Evolutionary conservation across 2,888 invertebrate genomes (phyloP), one percentile per base, ranked within the genome.

Genomic region (Linnaemya vulpina): DNA sequence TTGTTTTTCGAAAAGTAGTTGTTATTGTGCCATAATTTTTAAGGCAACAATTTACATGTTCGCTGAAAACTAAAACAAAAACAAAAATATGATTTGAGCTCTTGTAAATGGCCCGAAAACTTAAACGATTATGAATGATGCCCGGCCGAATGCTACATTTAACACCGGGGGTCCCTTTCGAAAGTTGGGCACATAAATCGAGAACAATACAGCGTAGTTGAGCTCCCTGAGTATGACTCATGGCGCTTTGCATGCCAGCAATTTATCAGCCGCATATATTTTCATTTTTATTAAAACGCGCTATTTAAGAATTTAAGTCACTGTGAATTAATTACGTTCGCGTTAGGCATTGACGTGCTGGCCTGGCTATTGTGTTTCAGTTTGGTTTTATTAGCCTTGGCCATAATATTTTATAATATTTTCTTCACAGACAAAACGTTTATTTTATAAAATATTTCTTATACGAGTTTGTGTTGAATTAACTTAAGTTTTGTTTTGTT

Each of bases 361-460:
- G 10, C 11, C 30, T 30, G 30, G 5, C 30, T 25, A 13, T 51
- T 71, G 25, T 22, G 1, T 55, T 43, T 46, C n/a, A 43, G 49
- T 20, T n/a, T 8, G 53, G n/a, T 49, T 62, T 65, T 53, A 73
- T 68, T 76, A 76, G 79, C 86, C 86, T 86, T 86, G 86, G 83
- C 86, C 86, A 86, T 84, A 76, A 79, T 80, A 87, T 87, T 78
- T 70, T 84, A 65, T 84, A 63, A 80, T 62, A 73, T 86, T 88
- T 87, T 77, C 84, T 76, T 38, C 30, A 55, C 60, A 43, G 65
- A 71, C 46, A 20, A 46, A 46, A n/a, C 46, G 49, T 17, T 49
- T 46, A 4, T n/a, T 49, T 49, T n/a, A 1, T 17, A 9, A 49
- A 49, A 49, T 43, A 43, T 43, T 43, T 13, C 2, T 13, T 3